A percentile compares a stretch with the other conserved stretches of the same genome.
phyloP scores from a whole-genome alignment of 1,140 invertebrate species.

The Drosophila arizonae region DNA sequence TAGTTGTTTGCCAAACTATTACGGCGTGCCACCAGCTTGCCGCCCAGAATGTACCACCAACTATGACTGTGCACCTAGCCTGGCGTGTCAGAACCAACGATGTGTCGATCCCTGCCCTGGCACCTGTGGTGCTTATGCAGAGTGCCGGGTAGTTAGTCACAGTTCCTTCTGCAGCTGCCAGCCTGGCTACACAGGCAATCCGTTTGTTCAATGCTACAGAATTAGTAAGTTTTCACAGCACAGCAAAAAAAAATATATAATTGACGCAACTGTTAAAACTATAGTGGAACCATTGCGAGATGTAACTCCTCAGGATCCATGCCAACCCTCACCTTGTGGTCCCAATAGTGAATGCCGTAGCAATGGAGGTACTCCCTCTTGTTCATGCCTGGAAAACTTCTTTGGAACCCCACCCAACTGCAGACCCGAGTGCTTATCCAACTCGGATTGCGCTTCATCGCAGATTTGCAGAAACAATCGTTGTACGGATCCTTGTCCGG shows the following conservation, averaged over 20 bases:
- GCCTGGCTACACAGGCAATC: conserved; percentile 85
- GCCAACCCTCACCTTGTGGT: conserved; percentile 90
- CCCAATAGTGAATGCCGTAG: conserved; percentile 88
- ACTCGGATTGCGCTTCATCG: conserved; percentile 86
- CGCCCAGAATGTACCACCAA: conserved; percentile 87
- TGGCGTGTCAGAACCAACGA: conserved; percentile 88
- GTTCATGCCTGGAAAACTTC: conserved; percentile 86
- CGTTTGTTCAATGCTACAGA: conserved; percentile 85
- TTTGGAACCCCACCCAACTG: conserved; percentile 88
- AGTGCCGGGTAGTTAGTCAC: conserved; percentile 86
- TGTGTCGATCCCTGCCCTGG: conserved; percentile 88
- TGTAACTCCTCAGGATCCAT: conserved; percentile 84
- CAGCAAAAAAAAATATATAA: neutral
- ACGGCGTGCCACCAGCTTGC: conserved; percentile 87
- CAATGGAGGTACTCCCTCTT: conserved; percentile 85
- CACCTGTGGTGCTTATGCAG: conserved; percentile 87
- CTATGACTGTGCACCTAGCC: conserved; percentile 86
- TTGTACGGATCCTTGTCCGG: conserved; percentile 89
- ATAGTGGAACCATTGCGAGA: conserved; percentile 74
- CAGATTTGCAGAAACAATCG: conserved; percentile 86
- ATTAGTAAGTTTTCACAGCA: conserved; percentile 85
- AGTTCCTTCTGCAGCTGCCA: conserved; percentile 87
- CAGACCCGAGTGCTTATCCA: conserved; percentile 87
- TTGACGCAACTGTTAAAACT: conserved; percentile 5
- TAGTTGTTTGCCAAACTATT: conserved; percentile 86